Evolutionary conservation across 2,888 invertebrate species (phyloP), one percentile per base, ranked within the genome.

Genomic region (Suillia variegata): DNA sequence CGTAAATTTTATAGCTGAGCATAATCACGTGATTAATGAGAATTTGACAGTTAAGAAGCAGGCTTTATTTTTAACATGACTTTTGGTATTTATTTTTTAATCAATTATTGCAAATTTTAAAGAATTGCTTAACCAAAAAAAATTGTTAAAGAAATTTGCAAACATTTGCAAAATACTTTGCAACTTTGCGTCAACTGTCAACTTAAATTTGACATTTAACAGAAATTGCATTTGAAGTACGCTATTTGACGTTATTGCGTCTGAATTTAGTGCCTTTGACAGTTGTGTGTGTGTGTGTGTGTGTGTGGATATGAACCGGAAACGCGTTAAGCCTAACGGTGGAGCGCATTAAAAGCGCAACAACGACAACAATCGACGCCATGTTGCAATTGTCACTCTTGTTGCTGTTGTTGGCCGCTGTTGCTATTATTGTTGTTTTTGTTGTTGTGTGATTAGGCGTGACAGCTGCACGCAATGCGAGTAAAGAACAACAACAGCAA

Each of bases 321-420:
- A 38, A 38, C 38, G 26, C 38, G 38, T 38, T 38, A 38, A 38
- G n/a, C 38, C n/a, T 38, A 38, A 38, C 38, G 38, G 38, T 13
- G n/a, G n/a, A 38, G n/a, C 38, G 38, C 38, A 38, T 38, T 38
- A n/a, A 13, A 8, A 38, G n/a, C 38, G n/a, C 26, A n/a, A 13
- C 38, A 38, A n/a, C n/a, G n/a, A 38, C n/a, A 13, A 3, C 38
- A 8, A n/a, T n/a, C 38, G 38, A 38, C 10, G 38, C n/a, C 38
- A 38, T 38, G n/a, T 38, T 38, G 38, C 6, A 38, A 13, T 38
- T 38, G 38, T 38, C n/a, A n/a, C 38, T 38, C 10, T 38, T 38
- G 38, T 38, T 38, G 38, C n/a, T 38, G 6, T 13, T 13, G 38
- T 38, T 13, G n/a, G n/a, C n/a, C n/a, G 38, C 6, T 13, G 4